phyloP scores from a whole-genome alignment of 2,797 vertebrate genomes.

The Diplodus sargus region DNA sequence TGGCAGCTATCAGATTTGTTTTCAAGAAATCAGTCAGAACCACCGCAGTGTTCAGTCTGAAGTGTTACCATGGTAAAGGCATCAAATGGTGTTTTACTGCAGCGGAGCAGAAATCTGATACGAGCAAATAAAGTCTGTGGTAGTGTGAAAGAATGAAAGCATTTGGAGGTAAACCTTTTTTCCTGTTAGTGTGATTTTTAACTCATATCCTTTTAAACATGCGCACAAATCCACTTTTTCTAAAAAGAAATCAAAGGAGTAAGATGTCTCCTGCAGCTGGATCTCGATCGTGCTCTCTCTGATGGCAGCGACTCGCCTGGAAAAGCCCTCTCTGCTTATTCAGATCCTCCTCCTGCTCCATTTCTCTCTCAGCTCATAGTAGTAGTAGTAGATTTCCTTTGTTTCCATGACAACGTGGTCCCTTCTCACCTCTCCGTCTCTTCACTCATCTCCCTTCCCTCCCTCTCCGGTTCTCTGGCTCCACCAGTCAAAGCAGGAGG shows the following conservation, averaged over 20 bases:
- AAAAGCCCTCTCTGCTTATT: constrained; percentile 62
- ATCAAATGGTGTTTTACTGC: background rate
- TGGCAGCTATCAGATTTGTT: background rate
- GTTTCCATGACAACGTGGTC: constrained; percentile 76
- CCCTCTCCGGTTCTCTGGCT: constrained; percentile 42
- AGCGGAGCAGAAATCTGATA: background rate
- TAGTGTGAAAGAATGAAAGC: accelerated
- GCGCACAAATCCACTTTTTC: background rate
- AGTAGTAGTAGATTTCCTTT: constrained; percentile 56
- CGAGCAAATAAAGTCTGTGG: background rate
- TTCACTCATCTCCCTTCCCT: background rate
- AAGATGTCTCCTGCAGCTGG: background rate
- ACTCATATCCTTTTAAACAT: too few species aligned
- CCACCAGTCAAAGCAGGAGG: constrained; percentile 90
- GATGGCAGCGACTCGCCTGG: constrained; percentile 9
- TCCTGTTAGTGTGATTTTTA: background rate
- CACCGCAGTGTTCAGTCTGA: constrained; percentile 4
- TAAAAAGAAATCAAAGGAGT: background rate
- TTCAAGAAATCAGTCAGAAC: background rate
- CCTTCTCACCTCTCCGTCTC: constrained; percentile 33
- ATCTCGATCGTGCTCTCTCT: background rate
- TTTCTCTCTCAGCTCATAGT: constrained; percentile 31
- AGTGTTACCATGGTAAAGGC: background rate
- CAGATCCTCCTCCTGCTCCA: constrained; percentile 50
- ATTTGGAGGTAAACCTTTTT: background rate